Conservation (phyloP, 2,888 invertebrate species). For the Teinopalpus imperialis region DNA sequence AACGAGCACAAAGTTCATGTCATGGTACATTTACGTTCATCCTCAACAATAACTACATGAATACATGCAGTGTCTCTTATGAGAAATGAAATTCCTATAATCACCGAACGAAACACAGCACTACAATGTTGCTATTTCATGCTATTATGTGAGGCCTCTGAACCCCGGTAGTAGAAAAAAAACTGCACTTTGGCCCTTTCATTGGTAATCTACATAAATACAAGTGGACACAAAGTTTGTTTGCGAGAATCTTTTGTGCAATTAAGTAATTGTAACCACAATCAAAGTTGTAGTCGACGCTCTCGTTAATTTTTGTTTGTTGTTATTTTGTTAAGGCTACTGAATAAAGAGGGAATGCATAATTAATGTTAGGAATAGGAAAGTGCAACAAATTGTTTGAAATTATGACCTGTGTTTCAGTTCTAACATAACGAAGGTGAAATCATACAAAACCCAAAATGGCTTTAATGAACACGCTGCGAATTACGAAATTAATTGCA, state of each 20-base stretch:
- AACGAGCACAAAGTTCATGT: too few relatives aligned
- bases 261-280: conserved; percentile 17
- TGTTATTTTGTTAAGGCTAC: conserved; percentile 19
- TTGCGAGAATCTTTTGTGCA: conserved; percentile 22
- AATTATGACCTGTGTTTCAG: conserved; percentile 31
- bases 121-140: too few relatives aligned
- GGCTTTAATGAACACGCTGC: conserved; percentile 39
- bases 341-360: conserved; percentile 19
- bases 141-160: too few relatives aligned
- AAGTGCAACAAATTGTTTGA: conserved; percentile 25
- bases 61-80: too few relatives aligned
- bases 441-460: conserved; percentile 26
- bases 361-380: conserved; percentile 12
- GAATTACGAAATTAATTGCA: conserved; percentile 40
- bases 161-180: too few relatives aligned
- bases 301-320: conserved; percentile 18
- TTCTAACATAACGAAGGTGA: conserved; percentile 37
- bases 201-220: too few relatives aligned
- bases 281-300: conserved; percentile 18
- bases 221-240: too few relatives aligned
- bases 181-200: too few relatives aligned
- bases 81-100: too few relatives aligned
- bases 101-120: too few relatives aligned
- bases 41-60: too few relatives aligned
- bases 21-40: too few relatives aligned